Evolutionary conservation across 2,888 invertebrate species (phyloP), one percentile per base, ranked within the genome.

Genomic region (Acanthopleura granulata): DNA sequence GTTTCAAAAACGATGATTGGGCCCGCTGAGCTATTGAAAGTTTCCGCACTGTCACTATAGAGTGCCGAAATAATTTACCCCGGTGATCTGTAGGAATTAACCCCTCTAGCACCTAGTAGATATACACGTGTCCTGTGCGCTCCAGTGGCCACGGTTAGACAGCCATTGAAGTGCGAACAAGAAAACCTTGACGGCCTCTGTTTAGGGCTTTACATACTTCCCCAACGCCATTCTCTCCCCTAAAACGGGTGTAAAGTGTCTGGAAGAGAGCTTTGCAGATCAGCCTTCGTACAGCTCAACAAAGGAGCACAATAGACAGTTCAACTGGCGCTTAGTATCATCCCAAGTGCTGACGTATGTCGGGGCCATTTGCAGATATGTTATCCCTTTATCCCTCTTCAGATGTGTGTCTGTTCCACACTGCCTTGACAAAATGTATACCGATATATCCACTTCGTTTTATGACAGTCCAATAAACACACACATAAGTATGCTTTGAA

Each of bases 11-110:
- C 49, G 49, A 29, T 69, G 40, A 72, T 72, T 62, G 72, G 29
- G 22, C 76, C 74, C 51, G 62, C 73, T 72, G 76, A 27, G 76
- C 51, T 69, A 70, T 72, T 72, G 72, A 76, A 76, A 74, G 30
- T 30, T 18, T 66, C 25, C 16, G 6, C 25, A 66, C 22, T 66
- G 27, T 15, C 29, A 22, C 22, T 27, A 66, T 66, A 66, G 66
- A 66, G 22, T 27, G 29, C 22, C 16, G 66, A 27, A 66, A 66
- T 66, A 66, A 66, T 66, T 66, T 66, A 66, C 66, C 25, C 66
- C 66, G 29, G 16, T 66, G 66, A 27, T 66, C 22, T 22, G n/a
- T 18, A 57, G 18, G n/a, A 57, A 57, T 57, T 57, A 40, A 40
- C 4, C 40, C 40, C 40, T 40, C 40, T 40, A 40, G 40, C 40